Percentiles rank a stretch among this genome's conserved stretches.
phyloP scores from a whole-genome alignment of 2,113 vertebrate species.

The Capreolus pygargus region DNA sequence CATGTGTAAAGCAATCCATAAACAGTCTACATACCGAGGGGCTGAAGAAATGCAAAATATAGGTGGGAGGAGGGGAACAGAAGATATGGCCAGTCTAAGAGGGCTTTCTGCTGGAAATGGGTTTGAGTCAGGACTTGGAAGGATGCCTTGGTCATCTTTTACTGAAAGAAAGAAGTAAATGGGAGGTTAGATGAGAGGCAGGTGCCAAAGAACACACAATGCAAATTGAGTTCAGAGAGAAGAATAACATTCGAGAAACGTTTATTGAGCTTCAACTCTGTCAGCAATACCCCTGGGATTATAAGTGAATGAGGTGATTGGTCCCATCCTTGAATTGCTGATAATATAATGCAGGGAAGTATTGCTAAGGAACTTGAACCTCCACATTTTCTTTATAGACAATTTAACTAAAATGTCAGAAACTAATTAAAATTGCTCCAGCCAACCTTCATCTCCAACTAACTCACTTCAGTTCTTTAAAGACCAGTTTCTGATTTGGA shows the following conservation, averaged over 20 bases:
- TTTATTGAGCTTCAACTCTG: neutral
- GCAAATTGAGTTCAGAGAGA: neutral
- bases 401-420: neutral
- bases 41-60: neutral
- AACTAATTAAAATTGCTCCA: neutral
- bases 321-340: neutral
- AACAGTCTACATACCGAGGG: neutral
- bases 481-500: neutral
- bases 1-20: neutral
- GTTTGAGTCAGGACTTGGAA: neutral
- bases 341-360: neutral
- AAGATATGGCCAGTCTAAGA: neutral
- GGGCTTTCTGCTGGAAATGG: neutral
- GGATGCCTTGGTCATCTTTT: neutral
- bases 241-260: neutral
- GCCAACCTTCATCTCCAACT: neutral
- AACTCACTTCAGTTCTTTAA: neutral
- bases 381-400: neutral
- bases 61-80: neutral
- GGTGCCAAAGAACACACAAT: neutral
- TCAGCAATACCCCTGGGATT: neutral
- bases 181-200: neutral
- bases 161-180: neutral
- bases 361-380: neutral
- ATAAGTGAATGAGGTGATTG: neutral